Evolutionary conservation across 2,797 vertebrate genomes (phyloP).

Genomic region (Spheniscus humboldti): DNA sequence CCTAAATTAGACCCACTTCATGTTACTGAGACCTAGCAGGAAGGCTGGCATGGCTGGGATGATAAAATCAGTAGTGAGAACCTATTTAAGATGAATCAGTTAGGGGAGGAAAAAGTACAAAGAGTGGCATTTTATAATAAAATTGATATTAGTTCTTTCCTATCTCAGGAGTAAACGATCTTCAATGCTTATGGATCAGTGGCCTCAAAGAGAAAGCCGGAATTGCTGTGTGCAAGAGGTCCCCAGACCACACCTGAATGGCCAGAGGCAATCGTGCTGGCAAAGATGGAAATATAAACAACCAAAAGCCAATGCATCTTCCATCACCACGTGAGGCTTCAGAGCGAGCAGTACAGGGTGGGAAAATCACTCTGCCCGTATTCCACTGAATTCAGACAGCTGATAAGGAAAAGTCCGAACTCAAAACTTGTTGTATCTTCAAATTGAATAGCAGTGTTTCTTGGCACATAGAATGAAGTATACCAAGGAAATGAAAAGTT

Average conservation of each 20-base stretch:
- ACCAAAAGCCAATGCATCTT: background rate
- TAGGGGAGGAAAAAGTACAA: background rate
- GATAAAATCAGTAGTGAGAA: background rate
- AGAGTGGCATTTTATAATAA: background rate
- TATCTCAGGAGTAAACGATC: background rate
- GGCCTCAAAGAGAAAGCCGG: background rate
- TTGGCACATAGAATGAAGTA: background rate
- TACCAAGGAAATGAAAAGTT: background rate
- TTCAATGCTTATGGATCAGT: background rate
- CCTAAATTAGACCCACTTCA: background rate
- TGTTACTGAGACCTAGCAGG: background rate
- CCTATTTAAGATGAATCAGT: background rate
- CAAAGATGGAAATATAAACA: background rate
- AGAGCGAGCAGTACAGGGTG: background rate
- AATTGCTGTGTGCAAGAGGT: background rate
- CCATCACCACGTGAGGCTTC: background rate
- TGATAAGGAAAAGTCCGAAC: background rate
- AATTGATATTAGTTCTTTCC: background rate
- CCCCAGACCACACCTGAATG: no score
- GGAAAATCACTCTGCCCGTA: background rate
- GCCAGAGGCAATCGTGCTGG: background rate
- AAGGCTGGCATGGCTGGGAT: background rate
- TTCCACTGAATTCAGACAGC: background rate
- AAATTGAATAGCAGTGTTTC: background rate
- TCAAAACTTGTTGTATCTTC: background rate